phyloP scores from a whole-genome alignment of 2,888 invertebrate species.

The Cheiracanthium punctorium region DNA sequence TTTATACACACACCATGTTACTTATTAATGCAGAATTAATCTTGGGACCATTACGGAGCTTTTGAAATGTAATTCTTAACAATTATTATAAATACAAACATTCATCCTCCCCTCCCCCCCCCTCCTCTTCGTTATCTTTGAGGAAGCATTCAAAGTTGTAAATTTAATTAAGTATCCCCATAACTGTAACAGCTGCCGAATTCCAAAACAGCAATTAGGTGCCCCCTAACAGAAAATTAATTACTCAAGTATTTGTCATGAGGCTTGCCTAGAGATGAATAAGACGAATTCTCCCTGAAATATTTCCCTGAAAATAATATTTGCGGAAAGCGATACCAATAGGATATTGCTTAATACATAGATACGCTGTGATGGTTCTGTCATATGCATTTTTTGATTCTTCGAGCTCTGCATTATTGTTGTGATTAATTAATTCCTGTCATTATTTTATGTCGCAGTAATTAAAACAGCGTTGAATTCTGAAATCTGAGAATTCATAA shows the following conservation, averaged over 20 bases:
- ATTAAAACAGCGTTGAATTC: no score
- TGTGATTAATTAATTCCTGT: no score
- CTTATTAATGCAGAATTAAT: not conserved
- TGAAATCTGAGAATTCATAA: no score
- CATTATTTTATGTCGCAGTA: no score
- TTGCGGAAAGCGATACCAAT: no score
- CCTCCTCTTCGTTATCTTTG: slow-evolving; percentile 1
- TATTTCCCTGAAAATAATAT: not conserved
- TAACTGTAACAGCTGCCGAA: not conserved
- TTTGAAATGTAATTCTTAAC: not conserved
- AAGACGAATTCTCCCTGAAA: not conserved
- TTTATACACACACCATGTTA: no score
- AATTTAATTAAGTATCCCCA: slow-evolving; percentile 5
- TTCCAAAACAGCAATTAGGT: slow-evolving; percentile 10
- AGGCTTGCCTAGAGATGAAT: not conserved
- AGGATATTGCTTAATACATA: no score
- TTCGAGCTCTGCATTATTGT: no score
- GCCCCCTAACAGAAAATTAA: slow-evolving; percentile 2
- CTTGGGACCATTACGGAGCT: not conserved
- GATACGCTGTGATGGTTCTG: no score
- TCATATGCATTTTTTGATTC: no score
- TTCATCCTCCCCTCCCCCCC: not conserved
- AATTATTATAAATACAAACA: not conserved
- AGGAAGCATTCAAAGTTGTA: not conserved
- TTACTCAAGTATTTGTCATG: slow-evolving; percentile 10